These are phyloP conservation scores for Laspeyria flexula DNA, from an alignment of 2,888 invertebrate genomes.

Conservation along the genomic window DNA sequence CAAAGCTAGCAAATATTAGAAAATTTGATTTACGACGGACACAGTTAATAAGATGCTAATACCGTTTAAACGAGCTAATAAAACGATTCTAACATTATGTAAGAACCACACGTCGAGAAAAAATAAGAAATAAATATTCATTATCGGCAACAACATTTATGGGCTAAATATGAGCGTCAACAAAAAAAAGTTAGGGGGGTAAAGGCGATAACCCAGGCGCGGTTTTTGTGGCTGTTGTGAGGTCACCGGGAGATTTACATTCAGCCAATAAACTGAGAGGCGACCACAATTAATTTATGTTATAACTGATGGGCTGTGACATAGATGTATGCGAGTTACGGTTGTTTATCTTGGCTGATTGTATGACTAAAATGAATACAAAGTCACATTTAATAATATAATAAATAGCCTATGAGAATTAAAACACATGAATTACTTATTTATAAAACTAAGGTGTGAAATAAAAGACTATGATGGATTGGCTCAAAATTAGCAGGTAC, in stretches of 20 bases:
- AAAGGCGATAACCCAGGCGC: constrained; percentile 51
- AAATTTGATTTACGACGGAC: not conserved
- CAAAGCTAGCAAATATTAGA: not conserved
- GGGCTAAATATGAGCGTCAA: constrained; percentile 39
- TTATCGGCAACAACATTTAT: constrained; percentile 22
- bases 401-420: not conserved
- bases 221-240: constrained; percentile 46
- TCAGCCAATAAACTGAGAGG: constrained; percentile 44
- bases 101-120: constrained; percentile 20
- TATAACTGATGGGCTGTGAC: constrained; percentile 35
- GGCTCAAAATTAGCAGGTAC: too few species aligned
- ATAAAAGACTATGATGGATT: too few species aligned
- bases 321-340: constrained; percentile 24
- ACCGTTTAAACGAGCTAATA: not conserved
- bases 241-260: constrained; percentile 56
- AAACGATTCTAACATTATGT: not conserved
- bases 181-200: constrained; percentile 41
- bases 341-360: constrained; percentile 27
- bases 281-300: constrained; percentile 43
- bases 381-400: constrained; percentile 5
- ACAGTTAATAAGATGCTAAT: constrained; percentile 18
- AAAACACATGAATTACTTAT: too few species aligned
- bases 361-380: constrained; percentile 16
- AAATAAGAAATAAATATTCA: constrained; percentile 33
- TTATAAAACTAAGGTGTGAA: too few species aligned